Evolutionary conservation across 2,888 invertebrate species (phyloP).

Genomic region (Suillia variegata): DNA sequence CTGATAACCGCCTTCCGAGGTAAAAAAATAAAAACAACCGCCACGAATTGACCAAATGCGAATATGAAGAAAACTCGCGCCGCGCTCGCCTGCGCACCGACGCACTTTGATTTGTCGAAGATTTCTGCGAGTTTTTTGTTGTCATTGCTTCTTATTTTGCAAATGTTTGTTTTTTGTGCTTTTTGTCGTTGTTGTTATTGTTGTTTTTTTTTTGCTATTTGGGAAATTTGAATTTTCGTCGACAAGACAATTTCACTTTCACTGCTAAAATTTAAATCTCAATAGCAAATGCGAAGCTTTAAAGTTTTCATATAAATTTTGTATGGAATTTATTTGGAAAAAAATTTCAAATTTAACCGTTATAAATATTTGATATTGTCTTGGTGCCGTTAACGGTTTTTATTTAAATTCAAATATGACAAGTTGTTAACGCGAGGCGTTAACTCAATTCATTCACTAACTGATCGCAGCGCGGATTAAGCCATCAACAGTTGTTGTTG

Average conservation of each 20-base stretch:
- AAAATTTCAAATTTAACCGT: not conserved
- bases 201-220: too few relatives aligned
- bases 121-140: not conserved
- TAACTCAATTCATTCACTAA: not conserved
- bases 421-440: constrained; percentile 1
- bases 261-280: too few relatives aligned
- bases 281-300: too few relatives aligned
- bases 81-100: too few relatives aligned
- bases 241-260: too few relatives aligned
- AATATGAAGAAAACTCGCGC: too few relatives aligned
- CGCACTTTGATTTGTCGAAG: too few relatives aligned
- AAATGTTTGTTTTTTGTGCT: not conserved
- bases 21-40: not conserved
- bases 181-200: too few relatives aligned
- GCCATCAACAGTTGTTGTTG: not conserved
- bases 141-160: not conserved
- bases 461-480: not conserved
- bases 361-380: not conserved
- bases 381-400: constrained; percentile 8
- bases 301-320: too few relatives aligned
- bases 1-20: not conserved
- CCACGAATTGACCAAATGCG: too few relatives aligned
- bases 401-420: constrained; percentile 14
- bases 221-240: too few relatives aligned
- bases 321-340: too few relatives aligned